These are phyloP conservation scores for Osmerus mordax DNA, from an alignment of 2,113 vertebrate species.

Conservation along the genomic window DNA sequence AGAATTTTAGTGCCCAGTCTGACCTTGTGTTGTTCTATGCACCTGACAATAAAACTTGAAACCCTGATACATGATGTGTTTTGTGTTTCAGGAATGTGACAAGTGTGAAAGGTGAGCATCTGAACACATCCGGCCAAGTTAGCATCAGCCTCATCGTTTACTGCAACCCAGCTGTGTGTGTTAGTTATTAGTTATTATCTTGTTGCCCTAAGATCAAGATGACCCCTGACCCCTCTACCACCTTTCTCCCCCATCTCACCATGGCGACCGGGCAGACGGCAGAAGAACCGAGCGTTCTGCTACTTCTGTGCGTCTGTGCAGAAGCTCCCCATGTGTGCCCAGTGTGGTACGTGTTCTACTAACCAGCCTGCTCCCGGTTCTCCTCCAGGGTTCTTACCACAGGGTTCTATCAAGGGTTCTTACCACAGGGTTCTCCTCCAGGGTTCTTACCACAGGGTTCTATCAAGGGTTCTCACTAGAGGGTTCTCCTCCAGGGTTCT, in stretches of 20 bases:
- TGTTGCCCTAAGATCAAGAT: neutral
- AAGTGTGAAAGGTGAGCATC: slow-evolving; percentile 91
- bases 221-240: neutral
- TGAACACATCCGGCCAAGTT: too few relatives aligned
- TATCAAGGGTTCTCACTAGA: neutral
- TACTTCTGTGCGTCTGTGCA: slow-evolving; percentile 94
- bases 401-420: neutral
- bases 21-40: too few relatives aligned
- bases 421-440: too few relatives aligned
- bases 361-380: neutral
- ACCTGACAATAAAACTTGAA: too few relatives aligned
- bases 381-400: too few relatives aligned
- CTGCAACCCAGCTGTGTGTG: too few relatives aligned
- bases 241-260: slow-evolving; percentile 38
- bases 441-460: neutral
- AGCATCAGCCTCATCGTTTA: too few relatives aligned
- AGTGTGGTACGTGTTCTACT: slow-evolving; percentile 87
- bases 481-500: too few relatives aligned
- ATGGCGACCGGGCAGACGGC: slow-evolving; percentile 73
- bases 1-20: too few relatives aligned
- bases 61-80: neutral
- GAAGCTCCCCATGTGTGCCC: slow-evolving; percentile 93
- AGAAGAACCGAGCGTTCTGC: slow-evolving; percentile 98
- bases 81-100: slow-evolving; percentile 88
- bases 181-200: too few relatives aligned